These are phyloP conservation scores for Chloromyia formosa DNA, from an alignment of 2,888 invertebrate species.

Conservation along the genomic window DNA sequence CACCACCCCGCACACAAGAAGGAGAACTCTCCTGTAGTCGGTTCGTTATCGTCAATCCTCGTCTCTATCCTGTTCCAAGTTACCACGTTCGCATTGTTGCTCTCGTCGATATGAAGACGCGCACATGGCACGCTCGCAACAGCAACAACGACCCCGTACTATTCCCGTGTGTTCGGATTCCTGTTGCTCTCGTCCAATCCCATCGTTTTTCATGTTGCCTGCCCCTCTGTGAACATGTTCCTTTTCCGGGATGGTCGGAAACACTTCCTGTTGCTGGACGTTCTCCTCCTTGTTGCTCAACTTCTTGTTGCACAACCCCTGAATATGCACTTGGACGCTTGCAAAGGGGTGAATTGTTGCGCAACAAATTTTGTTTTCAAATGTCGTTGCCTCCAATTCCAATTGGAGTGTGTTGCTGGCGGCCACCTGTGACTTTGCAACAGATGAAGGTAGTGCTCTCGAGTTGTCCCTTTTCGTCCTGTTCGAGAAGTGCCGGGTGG, in stretches of 20 bases:
- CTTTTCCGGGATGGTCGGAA: constrained; percentile 37
- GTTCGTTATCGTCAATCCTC: not conserved
- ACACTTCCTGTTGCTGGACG: constrained; percentile 41
- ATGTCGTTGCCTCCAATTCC: not conserved
- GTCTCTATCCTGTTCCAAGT: constrained; percentile 13
- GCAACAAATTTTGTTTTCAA: constrained; percentile 33
- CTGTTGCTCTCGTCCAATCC: constrained; percentile 42
- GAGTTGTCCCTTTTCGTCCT: constrained; percentile 26
- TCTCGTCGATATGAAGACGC: constrained; percentile 8
- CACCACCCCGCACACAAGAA: constrained; percentile 12
- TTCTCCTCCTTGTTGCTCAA: constrained; percentile 38
- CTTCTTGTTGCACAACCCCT: constrained; percentile 14
- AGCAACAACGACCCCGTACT: constrained; percentile 23
- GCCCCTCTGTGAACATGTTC: constrained; percentile 5
- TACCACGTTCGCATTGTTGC: constrained; percentile 30
- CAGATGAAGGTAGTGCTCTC: constrained; percentile 4
- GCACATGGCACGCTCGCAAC: constrained; percentile 22
- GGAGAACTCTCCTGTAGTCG: not conserved
- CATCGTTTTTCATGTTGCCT: not conserved
- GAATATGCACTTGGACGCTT: not conserved
- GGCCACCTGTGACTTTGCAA: constrained; percentile 33
- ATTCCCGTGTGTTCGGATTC: constrained; percentile 36
- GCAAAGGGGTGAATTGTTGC: constrained; percentile 30
- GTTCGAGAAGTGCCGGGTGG: not conserved
- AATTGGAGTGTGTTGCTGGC: constrained; percentile 8